Conservation (phyloP, 2,888 invertebrate genomes). For the Aspidiotus destructor region DNA sequence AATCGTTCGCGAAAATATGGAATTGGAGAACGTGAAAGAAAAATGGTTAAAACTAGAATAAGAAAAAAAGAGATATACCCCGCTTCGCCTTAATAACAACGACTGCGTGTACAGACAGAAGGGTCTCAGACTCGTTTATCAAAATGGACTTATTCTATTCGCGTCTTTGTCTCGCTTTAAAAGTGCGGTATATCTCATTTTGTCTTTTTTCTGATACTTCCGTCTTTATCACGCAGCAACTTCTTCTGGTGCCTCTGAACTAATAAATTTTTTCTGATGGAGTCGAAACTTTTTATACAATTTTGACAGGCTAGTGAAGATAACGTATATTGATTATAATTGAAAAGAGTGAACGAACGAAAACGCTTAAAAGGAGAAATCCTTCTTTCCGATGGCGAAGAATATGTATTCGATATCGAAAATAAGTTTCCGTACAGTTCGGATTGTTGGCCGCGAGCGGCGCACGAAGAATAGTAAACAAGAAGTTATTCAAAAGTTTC, state of each 20-base stretch:
- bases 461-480: no score
- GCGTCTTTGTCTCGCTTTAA: no score
- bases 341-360: slow-evolving; percentile 11
- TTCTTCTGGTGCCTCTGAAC: slow-evolving; percentile 18
- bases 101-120: no score
- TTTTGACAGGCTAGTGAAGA: slow-evolving; percentile 19
- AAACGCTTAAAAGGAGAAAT: neutral
- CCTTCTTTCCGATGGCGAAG: no score
- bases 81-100: no score
- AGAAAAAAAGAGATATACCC: neutral
- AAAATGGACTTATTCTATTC: no score
- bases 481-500: no score
- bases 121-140: no score
- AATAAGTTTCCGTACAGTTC: no score
- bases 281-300: slow-evolving; percentile 12
- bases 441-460: no score
- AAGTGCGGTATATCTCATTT: neutral
- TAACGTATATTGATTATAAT: slow-evolving; percentile 19
- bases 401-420: no score
- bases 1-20: slow-evolving; percentile 2
- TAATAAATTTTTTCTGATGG: slow-evolving; percentile 25
- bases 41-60: neutral
- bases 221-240: slow-evolving; percentile 5
- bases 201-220: neutral
- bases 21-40: neutral